These are phyloP conservation scores for Euborellia annulipes DNA, from an alignment of 1,140 invertebrate species.

Conservation along the genomic window DNA sequence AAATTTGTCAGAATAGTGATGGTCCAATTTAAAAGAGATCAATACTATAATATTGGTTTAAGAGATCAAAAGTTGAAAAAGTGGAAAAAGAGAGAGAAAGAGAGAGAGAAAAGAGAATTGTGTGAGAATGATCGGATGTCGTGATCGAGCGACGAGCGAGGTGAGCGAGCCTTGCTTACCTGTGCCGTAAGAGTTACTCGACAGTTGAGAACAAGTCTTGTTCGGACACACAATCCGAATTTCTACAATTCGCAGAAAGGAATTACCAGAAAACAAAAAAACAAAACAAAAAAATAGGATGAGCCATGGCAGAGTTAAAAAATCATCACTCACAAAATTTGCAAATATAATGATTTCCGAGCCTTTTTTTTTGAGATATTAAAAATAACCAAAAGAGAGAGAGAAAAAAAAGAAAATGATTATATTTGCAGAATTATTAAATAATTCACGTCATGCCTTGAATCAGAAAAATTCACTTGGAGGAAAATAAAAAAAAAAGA, in stretches of 20 bases:
- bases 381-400: too few species aligned
- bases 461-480: too few species aligned
- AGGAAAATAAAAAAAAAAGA: too few species aligned
- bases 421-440: too few species aligned
- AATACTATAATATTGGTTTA: too few species aligned
- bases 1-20: too few species aligned
- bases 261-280: slow-evolving; percentile 9
- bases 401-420: too few species aligned
- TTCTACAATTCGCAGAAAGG: slow-evolving; percentile 30
- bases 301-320: slow-evolving; percentile 14
- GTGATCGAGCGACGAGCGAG: slow-evolving; percentile 2
- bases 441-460: too few species aligned
- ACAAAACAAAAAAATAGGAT: slow-evolving; percentile 10
- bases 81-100: neutral
- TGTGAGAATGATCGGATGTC: slow-evolving; percentile 14
- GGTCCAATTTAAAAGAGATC: too few species aligned
- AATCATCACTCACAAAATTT: neutral
- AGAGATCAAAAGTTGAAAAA: neutral
- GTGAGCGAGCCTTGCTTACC: slow-evolving; percentile 30
- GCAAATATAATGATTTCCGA: neutral
- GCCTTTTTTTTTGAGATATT: neutral
- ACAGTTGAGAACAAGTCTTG: slow-evolving; percentile 50
- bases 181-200: slow-evolving; percentile 50
- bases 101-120: neutral
- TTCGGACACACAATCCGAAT: slow-evolving; percentile 53